Conservation (phyloP, 2,888 invertebrate genomes). For the Octodonta nipae region DNA sequence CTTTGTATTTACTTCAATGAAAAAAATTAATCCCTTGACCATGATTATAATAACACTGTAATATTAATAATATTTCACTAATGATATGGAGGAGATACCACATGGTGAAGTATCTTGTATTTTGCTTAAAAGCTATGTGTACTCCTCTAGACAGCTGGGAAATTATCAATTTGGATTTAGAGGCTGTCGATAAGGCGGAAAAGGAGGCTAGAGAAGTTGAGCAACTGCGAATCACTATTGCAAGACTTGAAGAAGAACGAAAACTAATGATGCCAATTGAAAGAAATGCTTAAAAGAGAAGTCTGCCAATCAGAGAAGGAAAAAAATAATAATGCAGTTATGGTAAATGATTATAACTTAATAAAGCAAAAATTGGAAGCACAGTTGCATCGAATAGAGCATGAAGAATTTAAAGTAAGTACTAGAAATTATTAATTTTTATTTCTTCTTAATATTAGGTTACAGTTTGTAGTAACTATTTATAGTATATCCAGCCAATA, state of each 20-base stretch:
- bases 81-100: constrained; percentile 10
- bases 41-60: background rate
- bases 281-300: constrained; percentile 64
- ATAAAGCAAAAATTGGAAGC: constrained; percentile 78
- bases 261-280: constrained; percentile 45
- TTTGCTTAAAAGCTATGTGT: constrained; percentile 22
- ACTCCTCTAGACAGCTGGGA: constrained; percentile 34
- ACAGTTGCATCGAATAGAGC: too few species aligned
- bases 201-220: constrained; percentile 45
- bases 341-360: constrained; percentile 85
- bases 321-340: constrained; percentile 59
- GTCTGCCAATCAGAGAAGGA: constrained; percentile 61
- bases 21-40: too few species aligned
- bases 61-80: too few species aligned
- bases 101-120: too few species aligned
- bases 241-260: constrained; percentile 55
- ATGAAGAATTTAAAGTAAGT: too few species aligned
- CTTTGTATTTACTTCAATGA: too few species aligned
- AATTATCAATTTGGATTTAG: constrained; percentile 39
- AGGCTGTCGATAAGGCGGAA: constrained; percentile 45
- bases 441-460: too few species aligned
- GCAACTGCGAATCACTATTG: constrained; percentile 41
- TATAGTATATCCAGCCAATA: too few species aligned
- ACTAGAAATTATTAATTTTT: too few species aligned
- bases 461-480: too few species aligned